Evolutionary conservation across 2,113 vertebrate genomes (phyloP), one percentile per base, ranked within the genome.

Genomic region (Rutilus rutilus): DNA sequence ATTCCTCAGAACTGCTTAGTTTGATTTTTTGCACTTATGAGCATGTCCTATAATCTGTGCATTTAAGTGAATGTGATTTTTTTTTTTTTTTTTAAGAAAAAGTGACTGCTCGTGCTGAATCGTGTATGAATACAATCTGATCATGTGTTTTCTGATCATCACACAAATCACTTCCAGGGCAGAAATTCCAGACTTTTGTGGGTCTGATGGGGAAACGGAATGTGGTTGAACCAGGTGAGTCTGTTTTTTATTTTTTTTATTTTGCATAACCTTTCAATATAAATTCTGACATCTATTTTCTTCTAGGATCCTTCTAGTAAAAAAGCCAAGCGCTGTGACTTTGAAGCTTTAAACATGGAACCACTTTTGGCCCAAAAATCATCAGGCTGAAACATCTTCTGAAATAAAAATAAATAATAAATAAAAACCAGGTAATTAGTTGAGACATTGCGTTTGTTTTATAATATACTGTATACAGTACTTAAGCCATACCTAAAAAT

Each of bases 141-240:
- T 65, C 33, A 6, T 30, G 57, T 42, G 12, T 19, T 19, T 77
- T 19, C 71, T 52, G 50, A 60, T 76, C 2, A 45, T 73, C 6
- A 42, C 0, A 54, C 19, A 78, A 57, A 60, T 81, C 4, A 50
- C 93, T 94, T 93, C 64, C 93, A 98, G 97, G 95, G 85, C 93
- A 96, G 87, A 97, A 93, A 95, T 96, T 96, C 92, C 95, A 97
- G 91, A 95, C 95, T 87, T 98, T 97, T 94, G 95, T 97, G 92
- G 96, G 96, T 93, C 94, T 98, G 91, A 98, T 97, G 97, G 96
- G 97, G 84, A 98, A 97, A 95, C 94, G 96, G 91, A 92, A 79
- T 39, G 27, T n/a, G 4, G 47, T 2, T 71, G 64, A 83, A 19
- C 30, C 52, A 39, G 75, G 84, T 57, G 5, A 42, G 23, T 19